These are phyloP conservation scores for Zosterops pallidus DNA, from an alignment of 2,113 vertebrate genomes.

Conservation along the genomic window DNA sequence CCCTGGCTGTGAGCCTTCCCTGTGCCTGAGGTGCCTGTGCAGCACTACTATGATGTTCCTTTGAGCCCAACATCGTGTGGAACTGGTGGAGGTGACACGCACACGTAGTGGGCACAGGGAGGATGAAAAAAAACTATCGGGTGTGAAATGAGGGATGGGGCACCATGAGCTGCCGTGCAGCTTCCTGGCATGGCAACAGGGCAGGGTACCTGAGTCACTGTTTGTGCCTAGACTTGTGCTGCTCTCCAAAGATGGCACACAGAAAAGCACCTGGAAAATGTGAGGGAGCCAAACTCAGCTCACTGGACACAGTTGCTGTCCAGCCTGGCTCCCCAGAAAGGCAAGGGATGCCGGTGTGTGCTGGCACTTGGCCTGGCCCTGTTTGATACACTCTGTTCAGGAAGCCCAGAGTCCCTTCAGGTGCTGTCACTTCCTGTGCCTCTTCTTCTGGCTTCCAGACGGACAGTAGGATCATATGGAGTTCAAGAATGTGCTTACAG, in stretches of 20 bases:
- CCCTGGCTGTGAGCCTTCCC: neutral
- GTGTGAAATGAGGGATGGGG: too few species aligned
- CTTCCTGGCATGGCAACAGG: fast-evolving
- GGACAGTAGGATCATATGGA: neutral
- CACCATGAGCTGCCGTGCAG: too few species aligned
- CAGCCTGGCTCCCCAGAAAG: neutral
- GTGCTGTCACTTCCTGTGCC: neutral
- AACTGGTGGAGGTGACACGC: too few species aligned
- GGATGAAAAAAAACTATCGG: fast-evolving
- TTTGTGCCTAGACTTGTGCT: neutral
- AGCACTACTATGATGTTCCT: fast-evolving
- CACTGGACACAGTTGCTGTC: neutral
- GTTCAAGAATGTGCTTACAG: neutral
- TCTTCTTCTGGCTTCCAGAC: neutral
- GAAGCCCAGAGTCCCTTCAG: neutral
- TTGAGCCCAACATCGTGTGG: fast-evolving
- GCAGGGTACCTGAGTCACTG: neutral
- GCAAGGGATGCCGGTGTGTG: fast-evolving
- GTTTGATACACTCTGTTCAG: too few species aligned
- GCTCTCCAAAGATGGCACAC: neutral
- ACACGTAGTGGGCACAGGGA: fast-evolving
- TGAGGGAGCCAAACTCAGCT: neutral
- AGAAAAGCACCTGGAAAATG: neutral
- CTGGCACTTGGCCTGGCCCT: fast-evolving
- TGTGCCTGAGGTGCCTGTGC: neutral